These are phyloP conservation scores for Thysanoteuthis rhombus DNA, from an alignment of 2,888 invertebrate genomes.

Conservation along the genomic window DNA sequence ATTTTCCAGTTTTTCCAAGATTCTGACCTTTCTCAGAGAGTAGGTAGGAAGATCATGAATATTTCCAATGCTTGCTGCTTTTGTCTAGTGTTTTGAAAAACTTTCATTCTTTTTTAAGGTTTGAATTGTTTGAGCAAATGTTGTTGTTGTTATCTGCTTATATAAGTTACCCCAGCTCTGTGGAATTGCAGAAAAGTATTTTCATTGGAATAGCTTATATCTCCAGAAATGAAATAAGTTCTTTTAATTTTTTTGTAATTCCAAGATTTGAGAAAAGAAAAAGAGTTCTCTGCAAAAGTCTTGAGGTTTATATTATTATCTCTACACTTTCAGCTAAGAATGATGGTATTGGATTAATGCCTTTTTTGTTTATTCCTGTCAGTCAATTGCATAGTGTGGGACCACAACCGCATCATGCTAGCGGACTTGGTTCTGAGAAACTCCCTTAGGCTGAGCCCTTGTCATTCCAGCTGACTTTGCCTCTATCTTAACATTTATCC, in stretches of 20 bases:
- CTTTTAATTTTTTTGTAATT: background rate
- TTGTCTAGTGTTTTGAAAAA: background rate
- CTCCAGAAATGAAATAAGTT: background rate
- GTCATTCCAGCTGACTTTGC: background rate
- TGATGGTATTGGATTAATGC: no score
- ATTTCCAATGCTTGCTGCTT: slow-evolving; percentile 12
- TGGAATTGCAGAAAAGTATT: background rate
- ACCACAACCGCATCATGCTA: no score
- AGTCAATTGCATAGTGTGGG: no score
- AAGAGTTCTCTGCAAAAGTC: no score
- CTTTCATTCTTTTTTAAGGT: background rate
- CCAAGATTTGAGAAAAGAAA: no score
- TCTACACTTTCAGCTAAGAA: no score
- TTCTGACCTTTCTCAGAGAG: background rate
- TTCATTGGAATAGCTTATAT: background rate
- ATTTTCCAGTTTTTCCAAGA: background rate
- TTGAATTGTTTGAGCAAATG: background rate
- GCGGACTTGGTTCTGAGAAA: no score
- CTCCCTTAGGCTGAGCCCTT: no score
- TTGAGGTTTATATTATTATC: no score
- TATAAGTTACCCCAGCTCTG: background rate
- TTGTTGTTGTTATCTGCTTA: background rate
- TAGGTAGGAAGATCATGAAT: slow-evolving; percentile 12
- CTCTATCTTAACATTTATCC: background rate
- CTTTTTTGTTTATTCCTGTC: no score